A percentile compares a stretch with the other conserved stretches of the same genome.
Evolutionary conservation across 2,888 invertebrate species (phyloP).

Genomic region (Escarpia spicata): DNA sequence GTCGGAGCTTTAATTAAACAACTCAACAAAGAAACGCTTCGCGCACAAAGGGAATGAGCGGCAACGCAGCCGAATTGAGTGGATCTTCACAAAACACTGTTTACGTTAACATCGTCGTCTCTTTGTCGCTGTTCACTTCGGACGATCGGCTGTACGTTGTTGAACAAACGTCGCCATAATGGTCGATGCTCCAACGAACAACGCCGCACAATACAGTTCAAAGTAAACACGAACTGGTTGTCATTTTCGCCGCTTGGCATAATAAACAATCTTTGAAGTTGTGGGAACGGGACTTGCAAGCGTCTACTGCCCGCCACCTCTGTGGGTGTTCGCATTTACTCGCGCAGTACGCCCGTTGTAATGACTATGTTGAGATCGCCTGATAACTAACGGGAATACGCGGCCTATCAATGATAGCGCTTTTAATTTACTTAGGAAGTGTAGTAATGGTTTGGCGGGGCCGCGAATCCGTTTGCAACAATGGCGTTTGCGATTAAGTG

Average conservation of each 20-base stretch:
- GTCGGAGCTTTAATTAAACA: background rate
- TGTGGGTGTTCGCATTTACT: background rate
- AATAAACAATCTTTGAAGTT: constrained; percentile 16
- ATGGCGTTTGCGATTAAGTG: background rate
- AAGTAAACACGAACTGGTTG: constrained; percentile 4
- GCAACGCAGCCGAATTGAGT: background rate
- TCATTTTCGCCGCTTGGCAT: background rate
- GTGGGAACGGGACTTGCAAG: background rate
- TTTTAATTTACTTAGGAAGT: constrained; percentile 16
- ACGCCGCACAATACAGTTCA: background rate
- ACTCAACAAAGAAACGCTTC: background rate
- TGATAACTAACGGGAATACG: background rate
- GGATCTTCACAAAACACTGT: background rate
- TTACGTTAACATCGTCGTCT: background rate
- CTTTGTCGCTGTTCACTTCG: background rate
- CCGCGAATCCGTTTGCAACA: background rate
- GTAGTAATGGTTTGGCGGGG: background rate
- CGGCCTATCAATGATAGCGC: background rate
- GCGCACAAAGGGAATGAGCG: background rate
- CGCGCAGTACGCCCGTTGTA: background rate
- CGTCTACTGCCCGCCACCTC: background rate
- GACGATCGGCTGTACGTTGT: background rate
- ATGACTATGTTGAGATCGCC: background rate
- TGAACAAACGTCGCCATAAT: background rate
- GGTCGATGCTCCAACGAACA: background rate